Conservation (phyloP, 2,888 invertebrate genomes). For the Parnassius smintheus region DNA sequence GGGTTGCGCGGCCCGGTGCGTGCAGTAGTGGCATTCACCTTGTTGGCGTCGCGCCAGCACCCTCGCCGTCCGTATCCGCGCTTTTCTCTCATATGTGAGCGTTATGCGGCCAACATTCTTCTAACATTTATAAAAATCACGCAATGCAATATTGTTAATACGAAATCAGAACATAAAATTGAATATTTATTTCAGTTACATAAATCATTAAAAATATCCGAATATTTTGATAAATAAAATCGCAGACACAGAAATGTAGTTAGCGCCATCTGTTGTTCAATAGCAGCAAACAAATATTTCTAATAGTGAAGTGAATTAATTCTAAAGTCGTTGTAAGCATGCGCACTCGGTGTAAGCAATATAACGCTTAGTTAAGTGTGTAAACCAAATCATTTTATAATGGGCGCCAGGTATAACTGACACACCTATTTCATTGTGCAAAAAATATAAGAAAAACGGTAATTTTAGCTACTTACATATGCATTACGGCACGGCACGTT, state of each 20-base stretch:
- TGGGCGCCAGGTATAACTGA: constrained; percentile 34
- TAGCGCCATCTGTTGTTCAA: constrained; percentile 35
- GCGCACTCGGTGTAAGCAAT: constrained; percentile 36
- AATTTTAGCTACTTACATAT: constrained; percentile 44
- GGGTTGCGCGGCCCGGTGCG: constrained; percentile 67
- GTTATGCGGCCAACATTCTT: constrained; percentile 38
- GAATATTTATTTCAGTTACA: too few relatives aligned
- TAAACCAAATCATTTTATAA: constrained; percentile 41
- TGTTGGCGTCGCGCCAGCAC: constrained; percentile 70
- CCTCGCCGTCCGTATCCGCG: constrained; percentile 36
- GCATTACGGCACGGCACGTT: constrained; percentile 44
- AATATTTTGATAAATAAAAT: constrained; percentile 7
- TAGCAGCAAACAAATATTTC: constrained; percentile 23
- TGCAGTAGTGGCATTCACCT: constrained; percentile 78
- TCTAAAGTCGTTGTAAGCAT: constrained; percentile 10
- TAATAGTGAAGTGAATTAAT: constrained; percentile 6
- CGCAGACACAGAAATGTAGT: neutral
- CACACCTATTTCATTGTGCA: constrained; percentile 40
- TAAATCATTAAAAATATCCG: constrained; percentile 3
- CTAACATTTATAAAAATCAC: constrained; percentile 40
- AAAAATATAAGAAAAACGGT: constrained; percentile 42
- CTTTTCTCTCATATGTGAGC: constrained; percentile 21
- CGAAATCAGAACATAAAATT: constrained; percentile 7
- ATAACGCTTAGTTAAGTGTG: constrained; percentile 39
- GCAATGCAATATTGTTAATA: constrained; percentile 34